These are phyloP conservation scores for Campylorhamphus procurvoides DNA, from an alignment of 2,113 vertebrate species.

Conservation along the genomic window DNA sequence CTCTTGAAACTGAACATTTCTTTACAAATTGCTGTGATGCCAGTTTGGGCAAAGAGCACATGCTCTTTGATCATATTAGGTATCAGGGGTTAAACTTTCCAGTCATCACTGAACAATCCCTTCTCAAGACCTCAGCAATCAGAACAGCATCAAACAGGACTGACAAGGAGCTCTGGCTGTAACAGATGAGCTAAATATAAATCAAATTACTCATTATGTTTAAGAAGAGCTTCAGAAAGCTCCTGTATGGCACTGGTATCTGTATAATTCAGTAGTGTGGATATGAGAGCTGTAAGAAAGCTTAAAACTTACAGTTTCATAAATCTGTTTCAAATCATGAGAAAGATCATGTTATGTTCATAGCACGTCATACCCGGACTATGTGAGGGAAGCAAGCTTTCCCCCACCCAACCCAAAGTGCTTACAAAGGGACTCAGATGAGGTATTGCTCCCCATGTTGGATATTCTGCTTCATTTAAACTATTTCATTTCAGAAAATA, in stretches of 20 bases:
- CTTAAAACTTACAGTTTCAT: neutral
- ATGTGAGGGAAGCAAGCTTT: neutral
- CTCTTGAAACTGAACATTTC: neutral
- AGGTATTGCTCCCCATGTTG: neutral
- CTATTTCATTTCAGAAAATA: neutral
- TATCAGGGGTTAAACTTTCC: neutral
- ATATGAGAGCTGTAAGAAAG: neutral
- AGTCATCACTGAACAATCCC: accelerated
- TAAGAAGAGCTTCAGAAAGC: neutral
- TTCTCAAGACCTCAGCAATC: neutral
- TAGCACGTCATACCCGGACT: neutral
- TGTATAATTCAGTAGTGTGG: neutral
- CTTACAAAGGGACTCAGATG: neutral
- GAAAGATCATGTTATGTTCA: neutral
- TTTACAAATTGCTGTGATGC: neutral
- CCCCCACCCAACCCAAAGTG: neutral
- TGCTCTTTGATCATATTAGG: neutral
- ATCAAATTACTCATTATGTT: neutral
- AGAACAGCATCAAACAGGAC: neutral
- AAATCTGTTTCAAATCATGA: neutral
- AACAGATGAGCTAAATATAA: neutral
- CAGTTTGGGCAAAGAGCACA: neutral
- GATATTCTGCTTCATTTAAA: neutral
- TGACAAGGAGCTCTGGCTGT: neutral
- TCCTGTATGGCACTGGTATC: neutral